Conservation (phyloP, 2,113 vertebrate species). For the Coreoperca whiteheadi region DNA sequence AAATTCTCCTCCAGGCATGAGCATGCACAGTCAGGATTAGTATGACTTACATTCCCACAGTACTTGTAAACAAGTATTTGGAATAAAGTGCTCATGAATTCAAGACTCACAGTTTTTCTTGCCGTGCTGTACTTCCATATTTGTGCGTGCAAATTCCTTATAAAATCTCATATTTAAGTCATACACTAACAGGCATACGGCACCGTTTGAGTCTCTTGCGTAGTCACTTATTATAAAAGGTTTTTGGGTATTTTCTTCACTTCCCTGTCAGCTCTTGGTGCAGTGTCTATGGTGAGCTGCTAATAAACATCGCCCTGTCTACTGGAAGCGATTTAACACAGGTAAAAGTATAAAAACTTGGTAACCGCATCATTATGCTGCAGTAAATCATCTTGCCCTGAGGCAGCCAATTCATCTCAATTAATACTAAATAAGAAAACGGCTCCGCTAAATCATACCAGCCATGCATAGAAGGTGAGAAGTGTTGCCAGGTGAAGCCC, state of each 20-base stretch:
- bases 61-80: neutral
- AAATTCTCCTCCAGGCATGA: neutral
- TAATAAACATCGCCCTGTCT: conserved; percentile 37
- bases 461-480: conserved; percentile 38
- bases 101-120: neutral
- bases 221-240: neutral
- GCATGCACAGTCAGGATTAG: neutral
- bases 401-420: conserved; percentile 65
- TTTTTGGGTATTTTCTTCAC: neutral
- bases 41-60: neutral
- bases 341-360: conserved; percentile 46
- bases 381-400: conserved; percentile 51
- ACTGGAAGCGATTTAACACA: conserved; percentile 37
- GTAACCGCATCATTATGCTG: conserved; percentile 48
- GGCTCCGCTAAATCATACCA: conserved; percentile 44
- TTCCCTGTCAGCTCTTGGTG: conserved; percentile 5
- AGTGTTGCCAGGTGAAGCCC: conserved; percentile 43
- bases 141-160: neutral
- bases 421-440: conserved; percentile 58
- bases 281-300: conserved; percentile 12
- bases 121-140: neutral
- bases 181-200: neutral
- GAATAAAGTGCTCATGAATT: neutral
- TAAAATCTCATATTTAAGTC: neutral
- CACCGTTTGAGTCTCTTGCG: neutral